A percentile compares a stretch with the other conserved stretches of the same genome.
phyloP scores from a whole-genome alignment of 2,888 invertebrate species.

The Cyaniris semiargus region DNA sequence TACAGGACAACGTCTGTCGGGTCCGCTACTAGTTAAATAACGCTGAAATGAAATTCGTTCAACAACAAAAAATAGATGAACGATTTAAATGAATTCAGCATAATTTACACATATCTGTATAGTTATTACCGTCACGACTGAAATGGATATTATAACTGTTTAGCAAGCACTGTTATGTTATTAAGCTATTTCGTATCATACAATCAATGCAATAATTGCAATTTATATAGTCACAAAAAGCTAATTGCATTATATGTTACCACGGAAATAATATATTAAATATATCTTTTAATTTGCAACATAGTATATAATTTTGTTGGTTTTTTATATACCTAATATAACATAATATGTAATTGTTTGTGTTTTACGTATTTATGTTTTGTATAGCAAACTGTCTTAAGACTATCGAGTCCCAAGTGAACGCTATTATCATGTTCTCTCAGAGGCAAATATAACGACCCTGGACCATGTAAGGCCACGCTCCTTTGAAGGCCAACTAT shows the following conservation, averaged over 20 bases:
- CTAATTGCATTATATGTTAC: neutral
- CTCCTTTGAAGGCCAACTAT: too few relatives aligned
- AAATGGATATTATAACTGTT: neutral
- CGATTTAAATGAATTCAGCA: neutral
- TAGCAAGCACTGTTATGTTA: neutral
- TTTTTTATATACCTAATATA: too few relatives aligned
- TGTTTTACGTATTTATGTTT: too few relatives aligned
- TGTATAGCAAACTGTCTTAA: too few relatives aligned
- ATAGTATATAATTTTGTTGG: too few relatives aligned
- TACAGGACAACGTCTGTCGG: too few relatives aligned
- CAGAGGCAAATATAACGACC: neutral
- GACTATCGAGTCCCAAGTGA: too few relatives aligned
- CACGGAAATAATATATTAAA: neutral
- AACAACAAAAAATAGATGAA: neutral
- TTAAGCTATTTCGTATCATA: neutral
- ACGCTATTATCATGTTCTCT: too few relatives aligned
- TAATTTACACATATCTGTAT: neutral
- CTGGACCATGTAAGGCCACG: too few relatives aligned
- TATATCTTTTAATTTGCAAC: neutral
- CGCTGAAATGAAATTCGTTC: too few relatives aligned
- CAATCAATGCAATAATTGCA: neutral
- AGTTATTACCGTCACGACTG: neutral
- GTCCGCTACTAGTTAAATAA: too few relatives aligned
- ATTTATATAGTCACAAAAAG: neutral
- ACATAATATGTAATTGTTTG: too few relatives aligned